Conservation (phyloP, 2,888 invertebrate species). For the Rugalucina vietnamica region DNA sequence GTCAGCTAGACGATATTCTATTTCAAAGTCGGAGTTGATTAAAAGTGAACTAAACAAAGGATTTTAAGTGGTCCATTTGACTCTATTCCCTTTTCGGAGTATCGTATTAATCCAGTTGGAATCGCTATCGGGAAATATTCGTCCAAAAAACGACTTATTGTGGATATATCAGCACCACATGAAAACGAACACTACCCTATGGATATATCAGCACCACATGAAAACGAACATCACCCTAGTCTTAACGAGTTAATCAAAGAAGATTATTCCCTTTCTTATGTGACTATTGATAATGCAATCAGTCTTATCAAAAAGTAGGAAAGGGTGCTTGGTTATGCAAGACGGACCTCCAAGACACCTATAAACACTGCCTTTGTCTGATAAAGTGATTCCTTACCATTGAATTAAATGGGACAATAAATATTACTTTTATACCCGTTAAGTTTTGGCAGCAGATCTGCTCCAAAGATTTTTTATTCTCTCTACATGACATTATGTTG, state of each 20-base stretch:
- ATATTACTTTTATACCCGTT: constrained; percentile 41
- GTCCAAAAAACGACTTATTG: constrained; percentile 48
- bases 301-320: constrained; percentile 30
- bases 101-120: constrained; percentile 52
- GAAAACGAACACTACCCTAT: constrained; percentile 33
- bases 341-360: constrained; percentile 55
- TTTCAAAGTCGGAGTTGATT: constrained; percentile 27
- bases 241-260: constrained; percentile 60
- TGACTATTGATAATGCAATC: constrained; percentile 58
- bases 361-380: too few relatives aligned
- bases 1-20: constrained; percentile 35
- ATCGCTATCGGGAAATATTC: constrained; percentile 55
- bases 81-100: constrained; percentile 28
- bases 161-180: constrained; percentile 61
- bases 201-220: too few relatives aligned
- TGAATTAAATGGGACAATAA: constrained; percentile 47
- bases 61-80: constrained; percentile 48
- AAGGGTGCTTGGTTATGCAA: constrained; percentile 36
- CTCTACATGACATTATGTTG: constrained; percentile 45
- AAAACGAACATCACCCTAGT: too few relatives aligned
- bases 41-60: constrained; percentile 47
- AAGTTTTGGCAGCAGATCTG: constrained; percentile 51
- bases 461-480: constrained; percentile 47
- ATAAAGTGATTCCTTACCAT: constrained; percentile 33
- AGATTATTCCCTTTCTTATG: constrained; percentile 42